Base-by-base conservation (phyloP, 2,797 vertebrate genomes). In the Heterohyrax brucei region DNA sequence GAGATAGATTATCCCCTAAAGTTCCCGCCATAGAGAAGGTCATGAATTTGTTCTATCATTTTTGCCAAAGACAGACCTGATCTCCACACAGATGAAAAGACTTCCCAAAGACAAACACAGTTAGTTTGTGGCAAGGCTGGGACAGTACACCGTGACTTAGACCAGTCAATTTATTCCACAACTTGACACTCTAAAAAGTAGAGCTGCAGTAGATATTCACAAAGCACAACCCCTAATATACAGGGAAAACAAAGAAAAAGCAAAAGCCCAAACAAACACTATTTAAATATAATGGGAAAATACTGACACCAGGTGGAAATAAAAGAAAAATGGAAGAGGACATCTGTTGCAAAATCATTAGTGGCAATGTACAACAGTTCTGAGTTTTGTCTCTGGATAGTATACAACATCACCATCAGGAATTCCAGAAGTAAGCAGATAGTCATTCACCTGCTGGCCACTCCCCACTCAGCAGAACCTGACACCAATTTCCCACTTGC, bases 151-250 rank as follows among this genome's bases (percentile, higher is more conserved):
- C 28, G 26, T 1, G 2, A 46, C 33, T 56, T 14, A n/a, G 21
- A 28, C 66, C 13, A 7, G 48, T 61, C 78, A 39, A 44, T 91
- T 92, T n/a, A 86, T 86, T 53, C 3, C 4, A 14, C 10, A 87
- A 19, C 26, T n/a, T 33, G 7, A 21, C 68, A 18, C 24, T 92
- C 89, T 81, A 16, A 46, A 92, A 94, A 79, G 75, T 48, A 2
- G 7, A 39, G 9, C 87, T 87, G 72, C 9, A 12, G n/a, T 18
- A 16, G 19, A 19, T 50, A 21, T 26, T 18, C 16, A 85, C 53
- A 75, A 93, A 91, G 81, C 24, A 89, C 89, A 90, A 90, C 28
- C 64, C 26, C 33, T 50, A 44, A 70, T 62, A 70, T 7, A 50
- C 3, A 24, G 10, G 30, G 30, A 46, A 93, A 88, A 79, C 56